Evolutionary conservation across 2,113 vertebrate species (phyloP).

Genomic region (Sinocyclocheilus rhinocerous): DNA sequence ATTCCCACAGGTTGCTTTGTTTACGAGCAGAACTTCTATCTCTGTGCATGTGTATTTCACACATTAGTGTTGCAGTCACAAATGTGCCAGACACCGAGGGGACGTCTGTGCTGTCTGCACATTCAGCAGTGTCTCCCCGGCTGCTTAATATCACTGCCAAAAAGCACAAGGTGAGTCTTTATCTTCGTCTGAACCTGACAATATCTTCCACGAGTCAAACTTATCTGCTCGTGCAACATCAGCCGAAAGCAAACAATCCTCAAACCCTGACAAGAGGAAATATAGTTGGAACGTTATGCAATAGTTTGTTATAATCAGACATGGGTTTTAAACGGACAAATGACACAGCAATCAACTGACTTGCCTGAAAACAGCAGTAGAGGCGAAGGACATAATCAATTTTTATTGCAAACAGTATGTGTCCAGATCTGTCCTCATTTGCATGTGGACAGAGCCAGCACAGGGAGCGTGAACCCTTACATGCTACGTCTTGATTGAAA

Average conservation of each 20-base stretch:
- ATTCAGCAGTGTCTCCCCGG: not conserved
- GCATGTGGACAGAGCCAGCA: not conserved
- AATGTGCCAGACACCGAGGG: slow-evolving; percentile 34
- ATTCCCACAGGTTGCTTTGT: slow-evolving; percentile 15
- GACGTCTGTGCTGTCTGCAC: slow-evolving; percentile 9
- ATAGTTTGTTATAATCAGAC: not conserved
- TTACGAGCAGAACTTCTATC: not conserved
- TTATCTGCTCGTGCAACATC: slow-evolving; percentile 62
- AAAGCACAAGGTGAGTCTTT: not conserved
- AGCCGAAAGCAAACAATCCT: slow-evolving; percentile 14
- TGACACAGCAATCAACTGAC: not conserved
- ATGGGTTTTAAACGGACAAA: not conserved
- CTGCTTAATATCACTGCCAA: slow-evolving; percentile 18
- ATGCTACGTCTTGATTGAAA: slow-evolving; percentile 42
- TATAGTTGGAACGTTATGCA: slow-evolving; percentile 16
- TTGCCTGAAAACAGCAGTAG: not conserved
- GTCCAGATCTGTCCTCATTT: slow-evolving; percentile 36
- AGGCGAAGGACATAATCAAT: not conserved
- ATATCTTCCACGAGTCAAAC: slow-evolving; percentile 49
- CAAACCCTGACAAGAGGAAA: not conserved
- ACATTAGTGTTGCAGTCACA: slow-evolving; percentile 20
- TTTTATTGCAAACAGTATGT: not conserved
- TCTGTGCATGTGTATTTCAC: slow-evolving; percentile 6
- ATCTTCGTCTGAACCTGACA: not conserved
- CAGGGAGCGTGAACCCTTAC: slow-evolving; percentile 18